Base-by-base conservation (phyloP, 2,888 invertebrate species). In the Lasioglossum malachurum region DNA sequence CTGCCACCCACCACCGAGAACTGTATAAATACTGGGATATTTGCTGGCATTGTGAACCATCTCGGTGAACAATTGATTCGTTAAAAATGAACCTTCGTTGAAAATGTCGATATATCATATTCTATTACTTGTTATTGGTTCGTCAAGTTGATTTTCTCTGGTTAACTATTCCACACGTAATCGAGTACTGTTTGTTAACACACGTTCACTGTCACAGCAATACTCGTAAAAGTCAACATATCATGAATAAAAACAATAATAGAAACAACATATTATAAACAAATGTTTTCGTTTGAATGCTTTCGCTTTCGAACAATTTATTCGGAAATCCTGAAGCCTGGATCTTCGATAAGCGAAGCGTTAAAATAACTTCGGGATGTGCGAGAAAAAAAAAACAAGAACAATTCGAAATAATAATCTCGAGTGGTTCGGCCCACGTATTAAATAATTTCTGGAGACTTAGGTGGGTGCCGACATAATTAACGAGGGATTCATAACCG, bases 401-500 rank as follows among this genome's bases (percentile, higher is more conserved):
- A 31, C 31, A 31, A 31, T 31, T 31, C 31, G 31, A 31, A 31
- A 31, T 31, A 31, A 31, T 31, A 31, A 31, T 31, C 31, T 31
- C 31, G 1, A 31, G 31, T 31, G 31, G 31, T 31, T 31, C 31
- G 31, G 31, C 31, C 31, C 31, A 31, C 31, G 31, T 31, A 14
- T 71, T 41, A 41, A 71, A n/a, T 71, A 71, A 71, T 71, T 41
- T 41, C 41, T 41, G 14, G 71, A 4, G 71, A n/a, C 71, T 41
- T 71, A 60, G 41, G 41, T n/a, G 35, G 41, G 38, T 64, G 75
- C 14, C 41, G 69, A 35, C 64, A 49, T 49, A 75, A 81, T 80
- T 83, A 71, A 83, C 60, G 60, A 19, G 60, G 19, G 31, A 44
- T 53, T 49, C 71, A 72, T 79, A 77, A 81, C 69, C 71, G 73